Evolutionary conservation across 2,113 vertebrate genomes (phyloP).

Genomic region (Terrapene triunguis): DNA sequence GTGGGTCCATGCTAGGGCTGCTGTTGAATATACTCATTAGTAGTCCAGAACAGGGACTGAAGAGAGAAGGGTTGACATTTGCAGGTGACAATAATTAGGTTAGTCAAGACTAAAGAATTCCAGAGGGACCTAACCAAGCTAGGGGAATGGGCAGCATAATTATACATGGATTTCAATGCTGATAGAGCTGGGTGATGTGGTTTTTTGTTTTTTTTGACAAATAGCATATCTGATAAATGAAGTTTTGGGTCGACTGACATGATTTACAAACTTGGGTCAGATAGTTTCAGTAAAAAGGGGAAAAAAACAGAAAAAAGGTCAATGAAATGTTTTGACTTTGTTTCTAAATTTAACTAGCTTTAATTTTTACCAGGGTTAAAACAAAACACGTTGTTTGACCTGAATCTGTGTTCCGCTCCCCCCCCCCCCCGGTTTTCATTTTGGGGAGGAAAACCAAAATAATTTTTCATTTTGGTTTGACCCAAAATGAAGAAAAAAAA

Average conservation of each 20-base stretch:
- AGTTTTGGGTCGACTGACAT: background rate
- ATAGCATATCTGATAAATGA: background rate
- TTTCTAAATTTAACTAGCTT: background rate
- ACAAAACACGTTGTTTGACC: background rate
- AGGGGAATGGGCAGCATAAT: background rate
- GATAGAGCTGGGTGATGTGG: background rate
- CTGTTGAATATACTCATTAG: constrained; percentile 3
- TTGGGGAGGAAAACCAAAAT: background rate
- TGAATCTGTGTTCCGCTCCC: background rate
- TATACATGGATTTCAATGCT: background rate
- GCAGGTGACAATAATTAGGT: background rate
- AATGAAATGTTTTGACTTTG: background rate
- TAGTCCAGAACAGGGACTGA: constrained; percentile 33
- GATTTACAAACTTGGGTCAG: background rate
- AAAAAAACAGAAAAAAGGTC: background rate
- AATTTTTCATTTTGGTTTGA: background rate
- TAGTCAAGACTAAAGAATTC: constrained; percentile 11
- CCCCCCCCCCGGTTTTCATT: background rate
- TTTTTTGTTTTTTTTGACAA: background rate
- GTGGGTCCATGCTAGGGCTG: background rate
- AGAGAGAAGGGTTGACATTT: background rate
- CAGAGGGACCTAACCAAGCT: background rate
- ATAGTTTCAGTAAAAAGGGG: too few species aligned
- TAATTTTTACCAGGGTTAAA: background rate
- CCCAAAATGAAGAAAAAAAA: background rate